Evolutionary conservation across 2,113 vertebrate species (phyloP).

Genomic region (Epinephelus moara): DNA sequence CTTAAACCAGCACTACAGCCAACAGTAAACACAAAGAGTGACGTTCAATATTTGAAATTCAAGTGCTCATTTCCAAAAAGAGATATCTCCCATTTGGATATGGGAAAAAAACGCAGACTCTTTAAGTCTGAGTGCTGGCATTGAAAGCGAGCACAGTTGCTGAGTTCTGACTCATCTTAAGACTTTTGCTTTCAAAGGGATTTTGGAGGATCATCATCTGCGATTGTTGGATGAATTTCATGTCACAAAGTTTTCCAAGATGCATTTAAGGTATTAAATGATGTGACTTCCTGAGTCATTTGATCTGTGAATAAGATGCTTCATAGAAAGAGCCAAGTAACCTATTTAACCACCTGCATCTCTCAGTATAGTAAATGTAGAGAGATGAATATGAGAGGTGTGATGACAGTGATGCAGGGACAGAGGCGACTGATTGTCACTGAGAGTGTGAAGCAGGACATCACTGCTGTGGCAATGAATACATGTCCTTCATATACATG

Average conservation of each 20-base stretch:
- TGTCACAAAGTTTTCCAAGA: slow-evolving; percentile 32
- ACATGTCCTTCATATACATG: neutral
- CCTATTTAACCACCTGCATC: slow-evolving; percentile 5
- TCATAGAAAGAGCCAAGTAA: slow-evolving; percentile 15
- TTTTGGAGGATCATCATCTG: slow-evolving; percentile 59
- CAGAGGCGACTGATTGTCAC: neutral
- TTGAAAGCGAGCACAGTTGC: slow-evolving; percentile 49
- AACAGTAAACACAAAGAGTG: slow-evolving; percentile 1
- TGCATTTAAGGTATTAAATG: slow-evolving; percentile 40
- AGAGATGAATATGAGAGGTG: neutral
- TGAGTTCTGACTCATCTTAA: slow-evolving; percentile 56
- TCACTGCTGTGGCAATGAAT: neutral
- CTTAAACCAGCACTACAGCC: neutral
- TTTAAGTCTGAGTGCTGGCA: slow-evolving; percentile 33
- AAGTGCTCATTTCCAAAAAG: slow-evolving; percentile 20
- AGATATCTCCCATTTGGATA: slow-evolving; percentile 27
- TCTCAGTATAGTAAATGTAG: neutral
- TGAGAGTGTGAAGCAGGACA: slow-evolving; percentile 2
- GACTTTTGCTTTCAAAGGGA: slow-evolving; percentile 54
- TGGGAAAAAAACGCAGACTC: slow-evolving; percentile 5
- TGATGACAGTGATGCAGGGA: slow-evolving; percentile 1
- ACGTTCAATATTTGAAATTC: slow-evolving; percentile 12
- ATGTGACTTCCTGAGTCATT: slow-evolving; percentile 40
- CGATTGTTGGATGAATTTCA: slow-evolving; percentile 39
- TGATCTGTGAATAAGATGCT: slow-evolving; percentile 12